Base-by-base conservation (phyloP, 2,888 invertebrate species). In the Ichneumoninae sp. region DNA sequence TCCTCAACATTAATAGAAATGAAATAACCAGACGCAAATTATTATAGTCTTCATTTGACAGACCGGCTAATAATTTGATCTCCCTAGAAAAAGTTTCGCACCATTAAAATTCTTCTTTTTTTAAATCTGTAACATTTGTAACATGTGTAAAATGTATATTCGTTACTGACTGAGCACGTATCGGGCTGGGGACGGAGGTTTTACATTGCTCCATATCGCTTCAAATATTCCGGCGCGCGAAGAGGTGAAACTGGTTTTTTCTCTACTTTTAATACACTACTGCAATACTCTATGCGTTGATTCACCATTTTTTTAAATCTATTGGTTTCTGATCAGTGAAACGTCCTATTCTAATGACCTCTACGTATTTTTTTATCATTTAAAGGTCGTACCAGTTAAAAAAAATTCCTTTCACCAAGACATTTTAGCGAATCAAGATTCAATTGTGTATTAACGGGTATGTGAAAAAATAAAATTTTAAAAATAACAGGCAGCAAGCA, bases 401-500 rank as follows among this genome's bases (percentile, higher is more conserved):
- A 26, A 47, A 57, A 8, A 10, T 1, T 22, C n/a, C 36, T 57
- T 71, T 36, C 33, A 33, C 7, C 54, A 19, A 16, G 40, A 73
- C 40, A 40, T 22, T 69, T 70, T 26, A 52, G 70, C 57, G 57
- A 50, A 79, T 82, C 52, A 66, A 66, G 50, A 66, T 50, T 66
- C 74, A 66, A 57, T 50, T 19, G 22, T 30, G 57, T 2, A 33
- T 73, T 30, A 68, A 54, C 16, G 50, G 33, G 54, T 83, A 57
- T 65, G 81, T 83, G 68, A 73, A 83, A 76, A 76, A 40, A 70
- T 77, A 74, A 83, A 80, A 52, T 66, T 71, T 52, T 47, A 40
- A 77, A 80, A 66, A 77, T 69, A 75, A 76, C 93, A 93, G 91
- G 93, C 93, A 93, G 91, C 93, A 93, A 91, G 92, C 93, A 93